These are phyloP conservation scores for Periplaneta americana DNA, from an alignment of 1,140 invertebrate genomes.

Conservation along the genomic window DNA sequence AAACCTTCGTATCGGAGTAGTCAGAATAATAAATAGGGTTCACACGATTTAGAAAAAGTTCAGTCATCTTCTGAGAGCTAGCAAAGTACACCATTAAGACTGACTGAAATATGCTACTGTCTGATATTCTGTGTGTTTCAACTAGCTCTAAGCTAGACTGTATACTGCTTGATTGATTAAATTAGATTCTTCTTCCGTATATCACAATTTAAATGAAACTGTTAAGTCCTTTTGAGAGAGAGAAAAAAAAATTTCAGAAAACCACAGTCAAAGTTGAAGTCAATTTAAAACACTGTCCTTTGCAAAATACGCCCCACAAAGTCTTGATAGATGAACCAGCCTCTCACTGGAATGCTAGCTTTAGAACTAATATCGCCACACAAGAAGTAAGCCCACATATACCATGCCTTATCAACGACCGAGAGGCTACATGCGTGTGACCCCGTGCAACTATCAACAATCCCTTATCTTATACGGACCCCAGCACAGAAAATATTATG, in stretches of 20 bases:
- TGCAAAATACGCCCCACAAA: background rate
- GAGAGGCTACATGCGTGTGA: background rate
- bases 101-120: background rate
- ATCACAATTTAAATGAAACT: background rate
- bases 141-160: background rate
- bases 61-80: conserved; percentile 8
- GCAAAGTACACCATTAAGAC: background rate
- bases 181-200: background rate
- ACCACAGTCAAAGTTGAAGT: background rate
- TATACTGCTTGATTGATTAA: background rate
- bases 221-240: background rate
- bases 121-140: background rate
- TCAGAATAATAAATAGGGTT: conserved; percentile 17
- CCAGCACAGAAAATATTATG: too few species aligned
- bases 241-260: background rate
- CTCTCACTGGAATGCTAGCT: background rate
- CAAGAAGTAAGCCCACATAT: background rate
- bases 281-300: background rate
- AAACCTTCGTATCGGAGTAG: conserved; percentile 13
- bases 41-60: conserved; percentile 8
- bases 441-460: background rate
- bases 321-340: background rate
- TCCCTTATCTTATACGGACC: background rate
- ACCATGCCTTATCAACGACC: background rate
- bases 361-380: background rate